Evolutionary conservation across 2,888 invertebrate genomes (phyloP), one percentile per base, ranked within the genome.

Genomic region (Oscheius myriophilus): DNA sequence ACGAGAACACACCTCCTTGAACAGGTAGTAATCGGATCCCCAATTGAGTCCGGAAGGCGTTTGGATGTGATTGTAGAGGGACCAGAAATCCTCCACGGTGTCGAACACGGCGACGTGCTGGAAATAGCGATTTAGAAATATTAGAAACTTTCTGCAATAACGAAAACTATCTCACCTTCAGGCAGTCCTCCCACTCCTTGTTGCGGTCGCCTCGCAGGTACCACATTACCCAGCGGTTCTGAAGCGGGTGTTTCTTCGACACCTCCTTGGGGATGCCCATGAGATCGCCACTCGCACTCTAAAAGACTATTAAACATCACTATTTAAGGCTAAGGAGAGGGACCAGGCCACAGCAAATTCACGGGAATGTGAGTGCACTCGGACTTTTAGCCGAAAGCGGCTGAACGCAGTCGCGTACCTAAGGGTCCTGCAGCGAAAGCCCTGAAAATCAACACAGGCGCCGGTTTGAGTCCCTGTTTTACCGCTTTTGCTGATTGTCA

Each of bases 41-140:
- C 91, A 91, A 77, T 91, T 91, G 69, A 96, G 89, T 86, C 93
- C 93, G 79, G 93, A 93, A 0, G 89, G 89, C 61, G 88, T 87
- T 80, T 88, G 88, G 75, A 89, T 88, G 81, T 90, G 89, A 78
- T 89, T 89, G 84, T 89, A 89, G 57, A 90, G 84, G 93, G 94
- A 94, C 98, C 98, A 98, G 88, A 98, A 98, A 89, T 97, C 97
- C 90, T 98, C 98, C 39, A 96, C 96, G n/a, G 96, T 95, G 87
- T 94, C 93, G 88, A 98, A 96, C 76, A 93, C 92, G 58, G 94
- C 93, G 65, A 98, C 92, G 89, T 95, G 73, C 79, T 79, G 51
- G 39, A 73, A 69, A 39, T 21, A 16, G 11, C 33, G 33, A 33
- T 33, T 33, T 3, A 33, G 33, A 21, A 26, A 42, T 46, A n/a